Evolutionary conservation across 1,140 invertebrate species (phyloP), one percentile per base, ranked within the genome.

Genomic region (Steinernema feltiae): DNA sequence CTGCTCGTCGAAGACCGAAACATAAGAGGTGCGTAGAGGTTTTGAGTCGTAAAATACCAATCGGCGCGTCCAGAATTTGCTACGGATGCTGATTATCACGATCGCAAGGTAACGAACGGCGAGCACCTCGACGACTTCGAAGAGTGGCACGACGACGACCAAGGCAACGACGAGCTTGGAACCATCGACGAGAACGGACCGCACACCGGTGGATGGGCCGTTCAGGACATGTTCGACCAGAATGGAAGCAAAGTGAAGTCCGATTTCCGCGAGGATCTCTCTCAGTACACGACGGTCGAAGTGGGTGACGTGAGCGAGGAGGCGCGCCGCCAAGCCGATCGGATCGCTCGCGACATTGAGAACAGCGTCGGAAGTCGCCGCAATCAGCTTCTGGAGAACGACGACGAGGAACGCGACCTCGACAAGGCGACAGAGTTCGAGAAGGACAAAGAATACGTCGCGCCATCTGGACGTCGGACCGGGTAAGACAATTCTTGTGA

Each of bases 341-440:
- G 24, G 24, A 63, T 63, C 53, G 53, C 53, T 3, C 53, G 53
- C 12, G 53, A 15, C 53, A 63, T 63, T 21, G 53, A 63, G 53
- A 3, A 7, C 12, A 63, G 24, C 53, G 53, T 21, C 53, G 53
- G 53, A 15, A 63, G 53, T 21, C 53, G 53, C 24, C 53, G 53
- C 24, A 63, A 15, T 7, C 53, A 63, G 53, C 53, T 63, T 63
- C 53, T 63, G 53, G 53, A 63, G 53, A 63, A 63, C 53, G 53
- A 63, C 53, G 53, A 63, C 53, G 53, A 63, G 53, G 53, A 63
- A 63, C 53, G 53, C 53, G 53, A 63, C 24, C 53, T 63, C 15
- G 53, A 63, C 24, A 63, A 63, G 24, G 15, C 24, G 7, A 63
- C 53, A 3, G 53, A 63, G 24, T 63, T 63, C 24, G 53, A 63